Percentiles rank a stretch among this genome's conserved stretches.
Evolutionary conservation across 2,888 invertebrate genomes (phyloP).

Genomic region (Chloroclystis v-ata): DNA sequence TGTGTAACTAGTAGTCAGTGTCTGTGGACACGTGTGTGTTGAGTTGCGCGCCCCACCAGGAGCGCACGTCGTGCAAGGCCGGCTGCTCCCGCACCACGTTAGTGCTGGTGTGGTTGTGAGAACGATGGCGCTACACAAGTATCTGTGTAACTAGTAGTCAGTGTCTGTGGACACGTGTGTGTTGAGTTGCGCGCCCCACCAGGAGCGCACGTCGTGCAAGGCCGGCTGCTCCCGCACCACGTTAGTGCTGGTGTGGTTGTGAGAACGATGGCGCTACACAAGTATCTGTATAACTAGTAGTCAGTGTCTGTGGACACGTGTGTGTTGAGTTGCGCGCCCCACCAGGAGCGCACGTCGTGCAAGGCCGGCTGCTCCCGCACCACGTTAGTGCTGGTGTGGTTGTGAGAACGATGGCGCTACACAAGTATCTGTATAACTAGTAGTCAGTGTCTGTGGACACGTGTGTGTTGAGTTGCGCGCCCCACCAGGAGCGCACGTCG

Average conservation of each 20-base stretch:
- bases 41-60: slow-evolving; percentile 92
- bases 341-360: slow-evolving; percentile 90
- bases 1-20: no score
- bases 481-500: slow-evolving; percentile 92
- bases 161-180: no score
- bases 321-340: slow-evolving; percentile 89
- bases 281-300: no score
- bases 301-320: no score
- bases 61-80: slow-evolving; percentile 84
- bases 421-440: no score
- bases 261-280: slow-evolving; percentile 38
- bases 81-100: slow-evolving; percentile 39
- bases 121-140: no score
- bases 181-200: slow-evolving; percentile 91
- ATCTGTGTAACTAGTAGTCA: no score
- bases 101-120: no score
- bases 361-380: slow-evolving; percentile 61
- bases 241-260: slow-evolving; percentile 26
- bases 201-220: slow-evolving; percentile 87
- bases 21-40: no score
- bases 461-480: slow-evolving; percentile 86
- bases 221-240: slow-evolving; percentile 45
- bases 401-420: slow-evolving; percentile 38
- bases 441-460: no score
- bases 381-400: slow-evolving; percentile 24